Evolutionary conservation across 1,140 invertebrate species (phyloP).

Genomic region (Matsumurasca onukii): DNA sequence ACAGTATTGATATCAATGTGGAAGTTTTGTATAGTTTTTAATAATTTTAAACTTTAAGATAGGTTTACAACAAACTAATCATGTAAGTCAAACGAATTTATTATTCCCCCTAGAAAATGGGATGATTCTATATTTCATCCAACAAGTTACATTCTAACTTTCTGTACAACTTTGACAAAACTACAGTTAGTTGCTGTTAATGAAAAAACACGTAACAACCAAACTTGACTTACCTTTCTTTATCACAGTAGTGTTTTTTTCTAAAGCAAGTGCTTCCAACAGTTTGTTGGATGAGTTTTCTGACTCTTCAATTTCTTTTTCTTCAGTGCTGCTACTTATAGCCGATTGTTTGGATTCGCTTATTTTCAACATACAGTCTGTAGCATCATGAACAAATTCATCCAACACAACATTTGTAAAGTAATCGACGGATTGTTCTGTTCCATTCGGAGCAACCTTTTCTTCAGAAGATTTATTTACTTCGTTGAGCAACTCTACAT

Average conservation of each 20-base stretch:
- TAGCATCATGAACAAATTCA: conserved; percentile 36
- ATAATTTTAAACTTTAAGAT: too few relatives aligned
- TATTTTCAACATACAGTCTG: conserved; percentile 32
- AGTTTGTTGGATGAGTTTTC: conserved; percentile 8
- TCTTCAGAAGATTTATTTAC: not conserved
- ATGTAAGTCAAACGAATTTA: too few relatives aligned
- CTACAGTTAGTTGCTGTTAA: not conserved
- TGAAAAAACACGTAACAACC: not conserved
- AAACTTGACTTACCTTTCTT: conserved; percentile 2
- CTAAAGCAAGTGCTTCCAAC: conserved; percentile 1
- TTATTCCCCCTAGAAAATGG: too few relatives aligned
- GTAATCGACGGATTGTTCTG: not conserved
- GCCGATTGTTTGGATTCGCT: not conserved
- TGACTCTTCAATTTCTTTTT: not conserved
- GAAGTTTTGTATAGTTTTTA: too few relatives aligned
- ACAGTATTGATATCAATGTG: too few relatives aligned
- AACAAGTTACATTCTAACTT: too few relatives aligned
- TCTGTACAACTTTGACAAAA: too few relatives aligned
- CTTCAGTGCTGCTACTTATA: not conserved
- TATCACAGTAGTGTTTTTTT: not conserved
- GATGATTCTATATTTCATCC: too few relatives aligned
- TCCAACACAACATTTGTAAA: conserved; percentile 30
- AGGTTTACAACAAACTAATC: too few relatives aligned
- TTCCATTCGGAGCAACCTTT: not conserved
- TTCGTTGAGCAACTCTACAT: not conserved